phyloP scores from a whole-genome alignment of 2,797 vertebrate genomes.

The Basileuterus tristriatus region DNA sequence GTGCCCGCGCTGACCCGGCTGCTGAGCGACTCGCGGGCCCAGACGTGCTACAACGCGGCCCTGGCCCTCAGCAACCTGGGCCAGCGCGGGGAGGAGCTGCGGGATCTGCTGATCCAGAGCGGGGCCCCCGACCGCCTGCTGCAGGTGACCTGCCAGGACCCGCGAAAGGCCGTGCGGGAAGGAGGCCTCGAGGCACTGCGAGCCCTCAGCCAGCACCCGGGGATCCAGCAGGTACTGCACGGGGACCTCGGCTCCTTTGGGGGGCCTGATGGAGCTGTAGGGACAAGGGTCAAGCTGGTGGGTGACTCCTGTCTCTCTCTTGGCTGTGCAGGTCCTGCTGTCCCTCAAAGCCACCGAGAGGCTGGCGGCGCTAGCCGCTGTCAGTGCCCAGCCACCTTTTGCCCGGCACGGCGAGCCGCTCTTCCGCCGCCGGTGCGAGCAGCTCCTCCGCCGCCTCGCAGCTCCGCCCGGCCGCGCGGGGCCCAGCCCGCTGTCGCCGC shows the following conservation, averaged over 20 bases:
- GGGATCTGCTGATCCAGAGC: constrained; percentile 73
- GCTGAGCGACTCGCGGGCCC: constrained; percentile 78
- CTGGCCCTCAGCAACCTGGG: constrained; percentile 84
- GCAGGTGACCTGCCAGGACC: constrained; percentile 81
- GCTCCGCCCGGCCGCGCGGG: not conserved
- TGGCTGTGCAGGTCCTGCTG: constrained; percentile 67
- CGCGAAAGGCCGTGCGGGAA: constrained; percentile 80
- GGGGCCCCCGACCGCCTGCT: constrained; percentile 77
- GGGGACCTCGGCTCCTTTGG: not conserved
- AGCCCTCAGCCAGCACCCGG: constrained; percentile 76
- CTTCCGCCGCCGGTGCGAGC: constrained; percentile 61
- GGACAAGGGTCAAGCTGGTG: not conserved
- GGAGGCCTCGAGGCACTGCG: constrained; percentile 83
- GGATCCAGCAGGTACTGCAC: constrained; percentile 78
- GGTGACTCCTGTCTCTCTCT: not conserved
- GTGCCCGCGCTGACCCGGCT: constrained; percentile 74
- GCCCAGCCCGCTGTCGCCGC: rapidly evolving
- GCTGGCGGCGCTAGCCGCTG: constrained; percentile 23
- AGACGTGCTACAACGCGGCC: constrained; percentile 84
- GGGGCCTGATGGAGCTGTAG: not conserved
- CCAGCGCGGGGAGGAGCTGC: constrained; percentile 44
- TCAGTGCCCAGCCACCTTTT: not conserved
- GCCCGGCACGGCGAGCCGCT: constrained; percentile 65
- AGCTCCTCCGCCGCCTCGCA: constrained; percentile 66
- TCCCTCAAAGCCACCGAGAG: constrained; percentile 72